phyloP scores from a whole-genome alignment of 2,888 invertebrate genomes.

The Drosophila pegasa region DNA sequence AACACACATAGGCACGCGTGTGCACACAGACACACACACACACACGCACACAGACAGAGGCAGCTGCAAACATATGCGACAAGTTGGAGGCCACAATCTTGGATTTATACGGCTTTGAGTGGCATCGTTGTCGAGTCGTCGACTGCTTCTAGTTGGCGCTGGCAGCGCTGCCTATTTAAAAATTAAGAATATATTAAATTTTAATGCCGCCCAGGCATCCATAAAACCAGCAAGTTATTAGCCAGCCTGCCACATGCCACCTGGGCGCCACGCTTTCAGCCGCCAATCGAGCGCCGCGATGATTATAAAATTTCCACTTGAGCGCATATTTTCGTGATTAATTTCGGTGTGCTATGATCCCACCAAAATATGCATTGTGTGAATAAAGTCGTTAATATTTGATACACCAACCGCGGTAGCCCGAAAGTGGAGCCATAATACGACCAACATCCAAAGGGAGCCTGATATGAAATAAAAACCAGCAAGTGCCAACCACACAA shows the following conservation, averaged over 20 bases:
- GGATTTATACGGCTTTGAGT: constrained; percentile 77
- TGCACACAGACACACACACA: constrained; percentile 9
- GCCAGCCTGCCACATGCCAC: constrained; percentile 44
- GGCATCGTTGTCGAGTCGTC: constrained; percentile 46
- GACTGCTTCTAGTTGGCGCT: constrained; percentile 49
- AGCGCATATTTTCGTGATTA: constrained; percentile 72
- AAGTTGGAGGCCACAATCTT: constrained; percentile 78
- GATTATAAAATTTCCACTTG: constrained; percentile 74
- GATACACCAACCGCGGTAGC: constrained; percentile 37
- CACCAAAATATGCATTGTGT: constrained; percentile 40
- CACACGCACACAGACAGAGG: constrained; percentile 10
- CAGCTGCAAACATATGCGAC: constrained; percentile 63
- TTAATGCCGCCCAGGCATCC: constrained; percentile 59
- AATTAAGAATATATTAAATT: constrained; percentile 75
- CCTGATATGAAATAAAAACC: constrained; percentile 42
- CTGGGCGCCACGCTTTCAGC: constrained; percentile 10
- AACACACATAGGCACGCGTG: constrained; percentile 15
- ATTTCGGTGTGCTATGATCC: constrained; percentile 57
- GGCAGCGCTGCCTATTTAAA: constrained; percentile 69
- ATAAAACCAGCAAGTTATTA: constrained; percentile 68
- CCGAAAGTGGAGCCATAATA: constrained; percentile 41
- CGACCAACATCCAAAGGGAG: constrained; percentile 13
- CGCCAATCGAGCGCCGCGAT: constrained; percentile 61
- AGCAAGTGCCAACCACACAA: constrained; percentile 65
- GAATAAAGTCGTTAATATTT: constrained; percentile 63